These are phyloP conservation scores for Caenorhabditis sulstoni DNA, from an alignment of 2,888 invertebrate genomes.

Conservation along the genomic window DNA sequence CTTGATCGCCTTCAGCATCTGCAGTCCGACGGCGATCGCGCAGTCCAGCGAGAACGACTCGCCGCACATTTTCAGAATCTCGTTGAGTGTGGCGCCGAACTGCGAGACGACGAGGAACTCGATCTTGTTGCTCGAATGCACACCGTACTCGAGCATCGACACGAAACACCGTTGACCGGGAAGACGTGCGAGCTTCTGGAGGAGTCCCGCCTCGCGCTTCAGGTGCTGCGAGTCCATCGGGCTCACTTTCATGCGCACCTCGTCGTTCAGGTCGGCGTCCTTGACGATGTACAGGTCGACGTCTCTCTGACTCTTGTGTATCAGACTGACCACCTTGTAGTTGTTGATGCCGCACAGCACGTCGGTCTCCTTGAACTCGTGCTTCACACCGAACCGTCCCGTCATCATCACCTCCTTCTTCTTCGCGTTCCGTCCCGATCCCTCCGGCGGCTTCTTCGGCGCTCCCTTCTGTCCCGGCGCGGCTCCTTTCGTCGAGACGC, in stretches of 20 bases:
- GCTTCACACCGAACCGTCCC: not conserved
- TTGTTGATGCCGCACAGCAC: not conserved
- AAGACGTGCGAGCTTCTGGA: constrained; percentile 3
- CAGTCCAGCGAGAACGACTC: not conserved
- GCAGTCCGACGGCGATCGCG: not conserved
- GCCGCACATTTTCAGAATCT: not conserved
- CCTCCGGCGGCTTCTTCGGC: not conserved
- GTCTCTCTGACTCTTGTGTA: not conserved
- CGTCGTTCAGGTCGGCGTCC: not conserved
- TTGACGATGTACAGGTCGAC: not conserved
- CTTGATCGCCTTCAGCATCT: constrained; percentile 13
- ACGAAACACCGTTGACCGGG: not conserved
- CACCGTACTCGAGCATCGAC: not conserved
- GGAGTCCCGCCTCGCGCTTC: constrained; percentile 8
- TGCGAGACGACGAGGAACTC: not conserved
- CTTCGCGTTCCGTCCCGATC: not conserved
- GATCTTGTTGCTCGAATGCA: not conserved
- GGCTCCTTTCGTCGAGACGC: not conserved
- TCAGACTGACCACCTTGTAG: not conserved
- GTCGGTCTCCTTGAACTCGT: not conserved
- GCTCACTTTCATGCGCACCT: not conserved
- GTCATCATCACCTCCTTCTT: not conserved
- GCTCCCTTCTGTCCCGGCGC: too few relatives aligned
- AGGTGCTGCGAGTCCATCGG: not conserved
- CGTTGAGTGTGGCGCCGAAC: not conserved